Evolutionary conservation across 2,113 vertebrate species (phyloP).

Genomic region (Bos taurus): DNA sequence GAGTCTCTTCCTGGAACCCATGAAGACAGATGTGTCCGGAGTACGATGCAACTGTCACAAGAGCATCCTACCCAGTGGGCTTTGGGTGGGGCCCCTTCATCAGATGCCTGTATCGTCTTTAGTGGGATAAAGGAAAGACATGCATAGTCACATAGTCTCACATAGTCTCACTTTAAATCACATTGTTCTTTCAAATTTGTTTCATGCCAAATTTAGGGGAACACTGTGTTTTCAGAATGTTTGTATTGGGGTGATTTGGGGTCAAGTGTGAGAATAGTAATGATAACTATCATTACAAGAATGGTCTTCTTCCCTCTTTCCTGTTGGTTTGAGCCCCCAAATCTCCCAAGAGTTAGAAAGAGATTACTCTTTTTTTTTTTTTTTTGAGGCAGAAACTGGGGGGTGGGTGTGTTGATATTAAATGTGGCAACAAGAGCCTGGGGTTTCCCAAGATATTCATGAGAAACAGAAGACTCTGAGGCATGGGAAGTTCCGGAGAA

Average conservation of each 20-base stretch:
- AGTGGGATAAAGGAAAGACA: no score
- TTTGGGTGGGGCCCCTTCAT: no score
- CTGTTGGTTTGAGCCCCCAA: background rate
- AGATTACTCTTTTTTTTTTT: background rate
- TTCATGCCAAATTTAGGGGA: background rate
- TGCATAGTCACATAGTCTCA: fast-evolving
- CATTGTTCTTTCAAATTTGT: background rate
- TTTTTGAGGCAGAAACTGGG: background rate
- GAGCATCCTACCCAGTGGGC: background rate
- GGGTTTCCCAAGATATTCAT: background rate
- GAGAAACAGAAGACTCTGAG: background rate
- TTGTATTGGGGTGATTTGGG: background rate
- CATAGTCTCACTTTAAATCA: background rate
- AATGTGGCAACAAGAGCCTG: background rate
- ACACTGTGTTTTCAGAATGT: background rate
- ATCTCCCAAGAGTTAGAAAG: background rate
- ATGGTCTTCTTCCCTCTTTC: background rate
- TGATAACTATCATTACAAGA: fast-evolving
- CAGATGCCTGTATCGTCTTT: background rate
- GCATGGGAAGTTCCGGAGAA: background rate
- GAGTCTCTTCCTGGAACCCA: background rate
- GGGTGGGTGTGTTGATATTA: fast-evolving
- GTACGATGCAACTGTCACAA: fast-evolving
- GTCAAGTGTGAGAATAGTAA: background rate
- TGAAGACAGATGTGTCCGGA: background rate